Percentiles rank a stretch among this genome's conserved stretches.
phyloP scores from a whole-genome alignment of 2,888 invertebrate genomes.

The Ctenicera cuprea region DNA sequence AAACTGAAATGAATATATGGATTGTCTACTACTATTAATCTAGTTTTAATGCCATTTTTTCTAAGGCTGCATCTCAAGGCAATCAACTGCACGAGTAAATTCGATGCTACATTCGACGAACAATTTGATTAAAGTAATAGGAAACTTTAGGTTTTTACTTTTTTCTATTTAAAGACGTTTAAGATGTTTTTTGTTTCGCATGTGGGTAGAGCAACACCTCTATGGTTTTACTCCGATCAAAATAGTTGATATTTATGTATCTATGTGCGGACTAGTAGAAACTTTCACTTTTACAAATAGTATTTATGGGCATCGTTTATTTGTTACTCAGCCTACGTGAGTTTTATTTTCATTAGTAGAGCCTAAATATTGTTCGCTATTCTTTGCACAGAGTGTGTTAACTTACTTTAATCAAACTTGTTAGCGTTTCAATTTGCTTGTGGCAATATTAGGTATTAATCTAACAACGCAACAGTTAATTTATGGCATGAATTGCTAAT shows the following conservation, averaged over 20 bases:
- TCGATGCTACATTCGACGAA: conserved; percentile 22
- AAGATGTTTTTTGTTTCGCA: neutral
- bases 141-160: neutral
- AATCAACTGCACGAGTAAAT: conserved; percentile 19
- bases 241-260: conserved; percentile 1
- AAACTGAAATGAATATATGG: conserved; percentile 20
- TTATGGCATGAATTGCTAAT: neutral
- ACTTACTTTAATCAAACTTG: neutral
- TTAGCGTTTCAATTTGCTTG: neutral
- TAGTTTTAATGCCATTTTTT: conserved; percentile 38
- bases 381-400: too few relatives aligned
- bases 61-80: conserved; percentile 29
- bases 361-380: neutral
- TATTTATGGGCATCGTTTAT: conserved; percentile 1
- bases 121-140: conserved; percentile 8
- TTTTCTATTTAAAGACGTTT: neutral
- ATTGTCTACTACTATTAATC: conserved; percentile 33
- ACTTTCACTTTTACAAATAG: conserved; percentile 26
- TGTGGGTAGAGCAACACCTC: conserved; percentile 3
- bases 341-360: neutral
- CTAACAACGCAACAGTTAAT: neutral
- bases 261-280: neutral
- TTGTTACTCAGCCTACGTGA: conserved; percentile 17
- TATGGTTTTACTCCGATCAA: conserved; percentile 4
- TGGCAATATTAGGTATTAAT: neutral